phyloP scores from a whole-genome alignment of 2,888 invertebrate genomes.

The Melitaea athalia region DNA sequence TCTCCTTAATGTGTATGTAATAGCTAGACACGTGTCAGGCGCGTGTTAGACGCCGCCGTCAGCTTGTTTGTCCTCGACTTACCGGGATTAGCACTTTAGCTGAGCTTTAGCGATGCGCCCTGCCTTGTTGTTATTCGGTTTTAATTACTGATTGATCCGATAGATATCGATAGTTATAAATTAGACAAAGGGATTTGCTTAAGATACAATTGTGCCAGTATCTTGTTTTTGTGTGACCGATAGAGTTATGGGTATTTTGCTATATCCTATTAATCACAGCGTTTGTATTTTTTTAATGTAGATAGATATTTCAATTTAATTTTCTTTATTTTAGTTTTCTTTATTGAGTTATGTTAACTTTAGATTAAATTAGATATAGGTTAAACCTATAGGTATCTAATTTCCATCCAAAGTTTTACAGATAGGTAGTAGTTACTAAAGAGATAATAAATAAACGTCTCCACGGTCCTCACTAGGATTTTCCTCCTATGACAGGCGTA shows the following conservation, averaged over 20 bases:
- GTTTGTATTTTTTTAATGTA: no score
- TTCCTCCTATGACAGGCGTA: no score
- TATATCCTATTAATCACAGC: not conserved
- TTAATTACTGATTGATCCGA: constrained; percentile 77
- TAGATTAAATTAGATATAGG: no score
- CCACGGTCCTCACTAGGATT: no score
- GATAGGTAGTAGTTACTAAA: no score
- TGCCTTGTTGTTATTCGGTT: constrained; percentile 51
- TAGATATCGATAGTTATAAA: constrained; percentile 63
- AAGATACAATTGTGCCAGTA: constrained; percentile 26
- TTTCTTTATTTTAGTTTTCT: no score
- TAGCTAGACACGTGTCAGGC: constrained; percentile 63
- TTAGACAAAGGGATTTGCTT: constrained; percentile 64
- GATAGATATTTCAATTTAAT: no score
- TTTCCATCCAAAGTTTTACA: no score
- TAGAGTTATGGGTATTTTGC: not conserved
- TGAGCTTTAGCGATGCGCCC: constrained; percentile 45
- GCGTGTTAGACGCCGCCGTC: constrained; percentile 56
- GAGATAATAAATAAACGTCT: no score
- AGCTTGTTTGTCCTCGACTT: constrained; percentile 62
- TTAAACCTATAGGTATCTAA: no score
- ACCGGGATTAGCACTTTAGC: constrained; percentile 76
- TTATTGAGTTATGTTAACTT: no score
- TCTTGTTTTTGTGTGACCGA: constrained; percentile 16
- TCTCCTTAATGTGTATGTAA: constrained; percentile 74